Base-by-base conservation (phyloP, 2,113 vertebrate genomes). In the Scolopax mira region DNA sequence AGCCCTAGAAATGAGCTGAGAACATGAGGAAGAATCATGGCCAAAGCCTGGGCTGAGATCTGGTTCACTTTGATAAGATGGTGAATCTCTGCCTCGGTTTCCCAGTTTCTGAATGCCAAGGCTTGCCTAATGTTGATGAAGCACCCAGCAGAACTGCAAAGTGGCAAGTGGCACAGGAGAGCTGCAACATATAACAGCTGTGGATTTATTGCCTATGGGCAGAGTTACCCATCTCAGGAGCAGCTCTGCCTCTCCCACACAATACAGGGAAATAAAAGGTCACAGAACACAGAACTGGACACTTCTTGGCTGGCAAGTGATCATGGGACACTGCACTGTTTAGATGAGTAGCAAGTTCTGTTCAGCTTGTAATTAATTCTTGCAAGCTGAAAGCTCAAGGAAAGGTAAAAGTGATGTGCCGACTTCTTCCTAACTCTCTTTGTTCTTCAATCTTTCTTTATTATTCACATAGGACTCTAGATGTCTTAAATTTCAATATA, bases 261-360 rank as follows among this genome's bases (percentile, higher is more conserved):
- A 42, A 3, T 27, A 25, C 31, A 85, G n/a, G n/a, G 17, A 85
- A 66, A 67, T 51, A 37, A 54, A 85, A 44, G 13, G 15, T 44
- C 41, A 77, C 49, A 79, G 25, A 41, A 49, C 33, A 51, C 11
- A 44, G 33, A 72, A 51, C 41, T 49, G 10, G 21, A 10, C 8
- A 3, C 79, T 74, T 85, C 49, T 82, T 57, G 51, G 13, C 33
- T 81, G 42, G 13, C 51, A 33, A 35, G 22, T 0, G 0, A 21
- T 71, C 0, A 0, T 44, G 37, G 39, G 28, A 79, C 4, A 6
- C 17, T 46, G 37, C 16, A 9, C 58, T 61, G 1, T 79, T 90
- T 60, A 85, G 22, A 33, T 72, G 75, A 72, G 6, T 24, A 79
- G 35, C 30, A 51, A 66, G n/a, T 65, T 49, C 28, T 77, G 23